Conservation (phyloP, 2,888 invertebrate genomes). For the Volucella inflata region DNA sequence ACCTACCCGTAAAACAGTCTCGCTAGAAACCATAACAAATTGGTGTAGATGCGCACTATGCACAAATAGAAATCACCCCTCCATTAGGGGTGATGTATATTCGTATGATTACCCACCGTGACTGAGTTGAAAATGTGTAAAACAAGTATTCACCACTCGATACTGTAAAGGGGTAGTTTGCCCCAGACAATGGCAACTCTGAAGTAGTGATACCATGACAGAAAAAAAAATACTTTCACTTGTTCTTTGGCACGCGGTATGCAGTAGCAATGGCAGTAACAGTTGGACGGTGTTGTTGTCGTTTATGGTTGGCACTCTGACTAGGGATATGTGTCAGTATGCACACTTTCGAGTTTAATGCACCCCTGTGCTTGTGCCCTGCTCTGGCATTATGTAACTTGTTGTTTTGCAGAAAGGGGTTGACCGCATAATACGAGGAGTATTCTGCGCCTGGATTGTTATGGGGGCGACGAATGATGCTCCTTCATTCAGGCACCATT, state of each 20-base stretch:
- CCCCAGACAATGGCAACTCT: conserved; percentile 48
- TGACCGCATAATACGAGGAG: conserved; percentile 60
- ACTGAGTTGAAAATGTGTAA: conserved; percentile 60
- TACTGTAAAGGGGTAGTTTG: conserved; percentile 42
- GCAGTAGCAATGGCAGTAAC: conserved; percentile 20
- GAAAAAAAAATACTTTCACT: conserved; percentile 64
- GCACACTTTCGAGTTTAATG: conserved; percentile 63
- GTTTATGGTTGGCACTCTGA: conserved; percentile 14
- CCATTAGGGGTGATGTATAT: conserved; percentile 21
- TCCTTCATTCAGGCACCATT: conserved; percentile 13
- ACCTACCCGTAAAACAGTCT: neutral
- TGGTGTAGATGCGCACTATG: conserved; percentile 53
- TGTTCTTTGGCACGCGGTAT: conserved; percentile 43
- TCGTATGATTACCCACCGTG: conserved; percentile 54
- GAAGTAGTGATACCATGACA: neutral
- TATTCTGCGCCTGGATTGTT: conserved; percentile 27
- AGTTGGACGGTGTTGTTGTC: conserved; percentile 18
- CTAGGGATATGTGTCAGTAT: conserved; percentile 64
- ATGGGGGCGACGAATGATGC: conserved; percentile 7
- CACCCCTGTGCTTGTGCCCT: conserved; percentile 33
- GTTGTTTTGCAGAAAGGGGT: conserved; percentile 56
- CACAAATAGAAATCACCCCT: conserved; percentile 49
- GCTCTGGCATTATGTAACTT: conserved; percentile 58
- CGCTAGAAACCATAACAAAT: conserved; percentile 65
- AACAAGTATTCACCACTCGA: conserved; percentile 60